These are phyloP conservation scores for Gopherus flavomarginatus DNA, from an alignment of 2,113 vertebrate genomes.

Conservation along the genomic window DNA sequence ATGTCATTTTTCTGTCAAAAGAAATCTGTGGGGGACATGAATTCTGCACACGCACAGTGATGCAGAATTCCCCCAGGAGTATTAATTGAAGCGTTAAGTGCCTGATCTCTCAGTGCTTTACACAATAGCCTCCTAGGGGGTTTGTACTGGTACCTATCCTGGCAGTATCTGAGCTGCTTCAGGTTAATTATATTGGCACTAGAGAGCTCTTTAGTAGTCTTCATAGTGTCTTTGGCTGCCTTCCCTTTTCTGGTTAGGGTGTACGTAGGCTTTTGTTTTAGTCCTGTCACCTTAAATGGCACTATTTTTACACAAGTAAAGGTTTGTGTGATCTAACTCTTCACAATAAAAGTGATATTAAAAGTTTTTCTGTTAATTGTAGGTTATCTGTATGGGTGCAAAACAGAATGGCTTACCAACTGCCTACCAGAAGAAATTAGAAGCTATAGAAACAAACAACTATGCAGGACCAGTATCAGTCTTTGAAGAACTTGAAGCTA, in stretches of 20 bases:
- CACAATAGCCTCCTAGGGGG: background rate
- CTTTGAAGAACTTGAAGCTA: conserved; percentile 84
- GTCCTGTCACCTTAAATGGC: background rate
- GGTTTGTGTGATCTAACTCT: background rate
- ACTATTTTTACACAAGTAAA: background rate
- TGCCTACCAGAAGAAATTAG: conserved; percentile 86
- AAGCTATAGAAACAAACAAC: conserved; percentile 87
- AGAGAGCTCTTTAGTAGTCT: background rate
- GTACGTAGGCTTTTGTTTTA: background rate
- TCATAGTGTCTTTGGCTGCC: conserved; percentile 2
- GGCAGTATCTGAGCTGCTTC: background rate
- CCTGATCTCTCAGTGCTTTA: background rate
- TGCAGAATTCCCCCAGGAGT: no score
- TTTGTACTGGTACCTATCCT: background rate
- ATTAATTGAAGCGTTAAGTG: background rate
- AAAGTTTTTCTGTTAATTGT: background rate
- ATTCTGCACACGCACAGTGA: no score
- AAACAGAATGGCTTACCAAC: conserved; percentile 87
- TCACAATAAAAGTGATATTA: background rate
- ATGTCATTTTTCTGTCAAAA: no score
- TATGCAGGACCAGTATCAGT: conserved; percentile 84
- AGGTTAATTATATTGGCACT: conserved; percentile 5
- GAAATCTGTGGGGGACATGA: no score
- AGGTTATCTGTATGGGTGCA: conserved; percentile 93
- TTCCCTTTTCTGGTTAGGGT: background rate